These are phyloP conservation scores for Melanaphis sacchari DNA, from an alignment of 1,140 invertebrate genomes.

Conservation along the genomic window DNA sequence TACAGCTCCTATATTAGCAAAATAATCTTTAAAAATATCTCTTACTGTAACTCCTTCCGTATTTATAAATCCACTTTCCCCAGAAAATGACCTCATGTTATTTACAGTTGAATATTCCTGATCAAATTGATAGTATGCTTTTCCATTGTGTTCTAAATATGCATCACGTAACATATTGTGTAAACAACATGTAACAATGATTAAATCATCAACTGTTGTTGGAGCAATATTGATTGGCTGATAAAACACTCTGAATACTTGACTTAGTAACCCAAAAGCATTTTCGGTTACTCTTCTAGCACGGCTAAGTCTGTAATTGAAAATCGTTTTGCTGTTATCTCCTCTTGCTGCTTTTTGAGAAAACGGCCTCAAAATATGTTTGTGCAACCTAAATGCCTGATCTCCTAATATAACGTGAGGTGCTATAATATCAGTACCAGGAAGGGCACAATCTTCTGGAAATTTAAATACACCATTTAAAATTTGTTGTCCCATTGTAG, in stretches of 20 bases:
- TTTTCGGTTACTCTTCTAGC: slow-evolving; percentile 62
- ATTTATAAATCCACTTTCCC: too few species aligned
- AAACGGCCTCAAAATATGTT: slow-evolving; percentile 61
- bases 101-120: background rate
- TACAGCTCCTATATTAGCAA: too few species aligned
- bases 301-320: slow-evolving; percentile 62
- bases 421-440: too few species aligned
- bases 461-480: too few species aligned
- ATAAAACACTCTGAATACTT: slow-evolving; percentile 58
- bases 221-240: slow-evolving; percentile 59
- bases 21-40: too few species aligned
- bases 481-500: too few species aligned
- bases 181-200: slow-evolving; percentile 56
- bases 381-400: slow-evolving; percentile 64
- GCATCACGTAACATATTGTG: slow-evolving; percentile 39
- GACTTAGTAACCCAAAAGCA: slow-evolving; percentile 62
- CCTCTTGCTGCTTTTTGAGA: too few species aligned
- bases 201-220: slow-evolving; percentile 49
- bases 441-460: too few species aligned
- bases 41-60: too few species aligned
- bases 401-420: slow-evolving; percentile 63
- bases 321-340: slow-evolving; percentile 49
- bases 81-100: too few species aligned
- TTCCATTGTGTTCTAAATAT: background rate
- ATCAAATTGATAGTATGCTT: slow-evolving; percentile 2